A percentile compares a stretch with the other conserved stretches of the same genome.
phyloP scores from a whole-genome alignment of 1,140 invertebrate genomes.

The Pseudomyrmex pallidus region DNA sequence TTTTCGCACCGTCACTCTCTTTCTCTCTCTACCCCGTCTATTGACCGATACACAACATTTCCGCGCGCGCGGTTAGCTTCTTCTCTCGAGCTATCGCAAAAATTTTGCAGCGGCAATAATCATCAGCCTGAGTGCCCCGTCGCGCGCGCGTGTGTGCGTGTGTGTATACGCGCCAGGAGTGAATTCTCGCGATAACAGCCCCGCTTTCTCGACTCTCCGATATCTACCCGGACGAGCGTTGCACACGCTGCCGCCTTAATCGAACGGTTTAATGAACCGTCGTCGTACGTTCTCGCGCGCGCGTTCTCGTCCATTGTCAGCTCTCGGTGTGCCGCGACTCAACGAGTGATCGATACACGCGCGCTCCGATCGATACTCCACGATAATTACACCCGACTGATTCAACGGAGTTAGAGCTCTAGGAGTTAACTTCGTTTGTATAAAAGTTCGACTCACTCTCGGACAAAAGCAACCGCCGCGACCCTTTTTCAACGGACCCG shows the following conservation, averaged over 20 bases:
- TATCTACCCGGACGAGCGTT: conserved; percentile 47
- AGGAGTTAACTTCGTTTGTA: conserved; percentile 27
- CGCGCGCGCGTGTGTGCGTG: neutral
- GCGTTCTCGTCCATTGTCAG: conserved; percentile 66
- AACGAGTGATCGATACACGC: conserved; percentile 66
- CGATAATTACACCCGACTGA: conserved; percentile 70
- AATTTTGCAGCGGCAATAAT: conserved; percentile 39
- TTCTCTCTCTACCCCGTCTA: neutral
- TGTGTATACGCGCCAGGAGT: conserved; percentile 5
- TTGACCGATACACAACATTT: conserved; percentile 41
- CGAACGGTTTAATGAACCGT: conserved; percentile 74
- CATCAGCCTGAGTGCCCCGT: conserved; percentile 40
- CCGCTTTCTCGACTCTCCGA: conserved; percentile 30
- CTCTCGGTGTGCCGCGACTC: conserved; percentile 11
- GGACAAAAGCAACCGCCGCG: conserved; percentile 68
- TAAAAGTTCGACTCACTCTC: conserved; percentile 55
- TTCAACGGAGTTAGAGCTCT: conserved; percentile 60
- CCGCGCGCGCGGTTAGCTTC: neutral
- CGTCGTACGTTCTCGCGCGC: conserved; percentile 25
- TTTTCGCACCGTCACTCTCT: conserved; percentile 19
- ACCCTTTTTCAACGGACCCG: conserved; percentile 66
- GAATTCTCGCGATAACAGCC: conserved; percentile 39
- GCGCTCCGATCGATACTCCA: conserved; percentile 60
- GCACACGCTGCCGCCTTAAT: conserved; percentile 71
- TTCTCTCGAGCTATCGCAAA: neutral